These are phyloP conservation scores for Dendrolimus pini DNA, from an alignment of 2,888 invertebrate genomes.

Conservation along the genomic window DNA sequence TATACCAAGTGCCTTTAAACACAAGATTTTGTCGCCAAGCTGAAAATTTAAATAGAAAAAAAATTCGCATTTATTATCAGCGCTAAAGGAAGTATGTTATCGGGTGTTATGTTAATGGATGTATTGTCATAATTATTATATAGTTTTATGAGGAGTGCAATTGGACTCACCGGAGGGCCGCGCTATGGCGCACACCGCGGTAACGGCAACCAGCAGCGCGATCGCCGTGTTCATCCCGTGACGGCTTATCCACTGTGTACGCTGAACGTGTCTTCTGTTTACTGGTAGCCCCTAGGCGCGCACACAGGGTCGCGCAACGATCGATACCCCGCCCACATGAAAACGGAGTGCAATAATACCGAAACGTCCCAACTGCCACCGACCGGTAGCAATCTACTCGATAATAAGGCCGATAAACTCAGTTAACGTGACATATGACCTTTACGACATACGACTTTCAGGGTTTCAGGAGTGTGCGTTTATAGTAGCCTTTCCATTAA, in stretches of 20 bases:
- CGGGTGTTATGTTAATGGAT: constrained; percentile 1
- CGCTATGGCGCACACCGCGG: constrained; percentile 40
- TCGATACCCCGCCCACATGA: constrained; percentile 70
- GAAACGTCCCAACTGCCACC: constrained; percentile 23
- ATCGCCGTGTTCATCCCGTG: constrained; percentile 43
- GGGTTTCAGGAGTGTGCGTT: not conserved
- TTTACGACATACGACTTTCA: not conserved
- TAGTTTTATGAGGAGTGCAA: constrained; percentile 2
- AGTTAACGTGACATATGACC: not conserved
- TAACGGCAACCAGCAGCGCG: constrained; percentile 31
- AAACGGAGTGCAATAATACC: constrained; percentile 23
- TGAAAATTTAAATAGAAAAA: not conserved
- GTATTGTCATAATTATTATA: constrained; percentile 4
- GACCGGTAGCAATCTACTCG: not conserved
- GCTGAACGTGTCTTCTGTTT: constrained; percentile 33
- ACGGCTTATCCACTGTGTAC: constrained; percentile 18
- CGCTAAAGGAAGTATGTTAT: constrained; percentile 4
- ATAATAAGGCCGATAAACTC: not conserved
- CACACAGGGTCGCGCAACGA: constrained; percentile 56
- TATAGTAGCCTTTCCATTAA: not conserved
- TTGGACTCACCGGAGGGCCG: constrained; percentile 45
- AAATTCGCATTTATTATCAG: constrained; percentile 1
- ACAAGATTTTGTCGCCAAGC: not conserved
- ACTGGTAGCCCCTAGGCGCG: constrained; percentile 36
- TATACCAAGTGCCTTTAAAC: not conserved